Evolutionary conservation across 2,113 vertebrate genomes (phyloP).

Genomic region (Halichoeres trimaculatus): DNA sequence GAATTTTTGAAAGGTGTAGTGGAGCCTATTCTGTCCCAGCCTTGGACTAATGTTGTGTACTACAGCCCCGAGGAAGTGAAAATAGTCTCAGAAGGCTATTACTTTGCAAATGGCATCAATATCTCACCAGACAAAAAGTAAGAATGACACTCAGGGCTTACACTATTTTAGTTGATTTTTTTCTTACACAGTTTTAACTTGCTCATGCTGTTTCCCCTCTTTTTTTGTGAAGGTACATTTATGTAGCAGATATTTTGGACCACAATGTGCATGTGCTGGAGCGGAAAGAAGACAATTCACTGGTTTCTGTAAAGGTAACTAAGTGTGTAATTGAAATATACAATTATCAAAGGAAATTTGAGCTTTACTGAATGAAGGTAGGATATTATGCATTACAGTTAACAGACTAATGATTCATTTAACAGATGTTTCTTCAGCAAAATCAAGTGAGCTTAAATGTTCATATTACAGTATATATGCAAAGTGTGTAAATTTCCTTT

Average conservation of each 20-base stretch:
- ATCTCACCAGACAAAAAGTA: constrained; percentile 89
- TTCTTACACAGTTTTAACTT: background rate
- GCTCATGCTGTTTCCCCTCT: constrained; percentile 2
- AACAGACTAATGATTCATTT: too few relatives aligned
- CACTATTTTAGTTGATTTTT: background rate
- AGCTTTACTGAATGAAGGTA: too few relatives aligned
- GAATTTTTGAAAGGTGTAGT: constrained; percentile 54
- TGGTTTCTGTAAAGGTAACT: constrained; percentile 89
- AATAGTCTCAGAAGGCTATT: constrained; percentile 87
- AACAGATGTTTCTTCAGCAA: too few relatives aligned
- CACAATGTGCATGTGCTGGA: constrained; percentile 86
- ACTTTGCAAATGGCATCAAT: constrained; percentile 90
- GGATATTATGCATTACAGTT: too few relatives aligned
- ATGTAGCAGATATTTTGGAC: constrained; percentile 82
- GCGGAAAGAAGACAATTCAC: constrained; percentile 82
- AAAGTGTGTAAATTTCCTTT: background rate
- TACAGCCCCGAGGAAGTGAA: constrained; percentile 90
- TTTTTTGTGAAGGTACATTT: constrained; percentile 86
- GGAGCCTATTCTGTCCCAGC: constrained; percentile 81
- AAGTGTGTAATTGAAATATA: background rate
- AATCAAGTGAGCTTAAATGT: background rate
- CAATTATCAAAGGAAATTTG: too few relatives aligned
- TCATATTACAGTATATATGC: background rate
- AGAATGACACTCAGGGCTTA: background rate
- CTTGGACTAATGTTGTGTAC: constrained; percentile 88